Percentiles rank a stretch among this genome's conserved stretches.
phyloP scores from a whole-genome alignment of 2,113 vertebrate species.

The Cebidichthys violaceus region DNA sequence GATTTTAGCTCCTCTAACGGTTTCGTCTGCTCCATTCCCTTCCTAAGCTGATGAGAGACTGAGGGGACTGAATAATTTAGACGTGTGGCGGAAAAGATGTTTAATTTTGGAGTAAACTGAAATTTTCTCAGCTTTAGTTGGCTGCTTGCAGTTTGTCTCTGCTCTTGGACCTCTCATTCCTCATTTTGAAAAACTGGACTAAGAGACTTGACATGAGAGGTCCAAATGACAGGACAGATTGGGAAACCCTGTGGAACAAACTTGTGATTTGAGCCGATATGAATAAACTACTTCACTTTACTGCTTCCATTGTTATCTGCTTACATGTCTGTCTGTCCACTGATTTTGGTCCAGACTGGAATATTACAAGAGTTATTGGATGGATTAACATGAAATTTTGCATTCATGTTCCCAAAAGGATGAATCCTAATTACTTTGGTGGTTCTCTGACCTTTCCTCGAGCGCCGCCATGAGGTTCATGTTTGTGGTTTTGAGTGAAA shows the following conservation, averaged over 20 bases:
- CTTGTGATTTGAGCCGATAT: neutral
- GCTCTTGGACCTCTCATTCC: conserved; percentile 14
- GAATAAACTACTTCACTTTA: neutral
- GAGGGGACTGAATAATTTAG: conserved; percentile 65
- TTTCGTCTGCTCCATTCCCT: conserved; percentile 46
- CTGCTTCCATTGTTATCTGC: neutral
- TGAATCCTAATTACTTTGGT: neutral
- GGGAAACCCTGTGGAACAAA: neutral
- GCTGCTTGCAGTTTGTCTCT: conserved; percentile 14
- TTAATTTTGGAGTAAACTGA: conserved; percentile 50
- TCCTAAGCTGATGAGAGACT: conserved; percentile 42
- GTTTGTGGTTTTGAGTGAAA: neutral
- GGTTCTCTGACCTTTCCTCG: neutral
- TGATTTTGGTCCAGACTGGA: neutral
- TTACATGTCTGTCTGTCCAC: neutral
- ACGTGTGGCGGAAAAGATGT: conserved; percentile 5
- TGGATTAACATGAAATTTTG: neutral
- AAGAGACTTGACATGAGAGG: conserved; percentile 5
- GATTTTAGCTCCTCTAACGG: conserved; percentile 52
- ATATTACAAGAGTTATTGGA: neutral
- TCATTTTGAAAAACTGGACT: conserved; percentile 1
- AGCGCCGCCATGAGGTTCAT: too few relatives aligned
- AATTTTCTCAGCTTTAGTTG: conserved; percentile 38
- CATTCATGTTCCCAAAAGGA: neutral
- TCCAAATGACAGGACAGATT: neutral